phyloP scores from a whole-genome alignment of 2,113 vertebrate genomes.

The Terrapene triunguis region DNA sequence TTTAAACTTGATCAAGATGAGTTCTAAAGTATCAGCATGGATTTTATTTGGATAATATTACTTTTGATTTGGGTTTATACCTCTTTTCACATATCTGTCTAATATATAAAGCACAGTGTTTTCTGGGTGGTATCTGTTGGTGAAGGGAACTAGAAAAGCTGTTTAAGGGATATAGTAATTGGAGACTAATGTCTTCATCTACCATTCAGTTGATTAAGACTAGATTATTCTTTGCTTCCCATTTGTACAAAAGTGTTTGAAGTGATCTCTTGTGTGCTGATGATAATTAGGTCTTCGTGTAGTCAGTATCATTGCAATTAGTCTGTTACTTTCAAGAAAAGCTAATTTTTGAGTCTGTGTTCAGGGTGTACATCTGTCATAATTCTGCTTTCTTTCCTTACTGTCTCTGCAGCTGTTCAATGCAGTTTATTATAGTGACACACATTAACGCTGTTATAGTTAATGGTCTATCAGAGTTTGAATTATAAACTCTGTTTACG shows the following conservation, averaged over 20 bases:
- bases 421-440: constrained; percentile 55
- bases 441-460: constrained; percentile 49
- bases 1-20: neutral
- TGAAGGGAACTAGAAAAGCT: neutral
- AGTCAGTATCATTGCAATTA: constrained; percentile 24
- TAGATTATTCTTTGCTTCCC: neutral
- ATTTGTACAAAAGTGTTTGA: neutral
- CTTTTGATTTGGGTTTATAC: neutral
- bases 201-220: neutral
- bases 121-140: neutral
- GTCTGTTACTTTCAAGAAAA: constrained; percentile 35
- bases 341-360: constrained; percentile 49
- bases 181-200: constrained; percentile 1
- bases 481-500: constrained; percentile 35
- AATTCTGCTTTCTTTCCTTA: constrained; percentile 11
- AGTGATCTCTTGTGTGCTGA: neutral
- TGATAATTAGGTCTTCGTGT: constrained; percentile 31
- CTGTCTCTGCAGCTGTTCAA: constrained; percentile 52
- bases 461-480: constrained; percentile 67
- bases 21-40: neutral
- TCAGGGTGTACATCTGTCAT: constrained; percentile 49
- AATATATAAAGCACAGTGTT: neutral
- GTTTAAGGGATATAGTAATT: neutral
- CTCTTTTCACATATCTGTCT: neutral
- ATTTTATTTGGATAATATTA: neutral